Evolutionary conservation across 2,888 invertebrate genomes (phyloP).

Genomic region (Drosophila setosimentum): DNA sequence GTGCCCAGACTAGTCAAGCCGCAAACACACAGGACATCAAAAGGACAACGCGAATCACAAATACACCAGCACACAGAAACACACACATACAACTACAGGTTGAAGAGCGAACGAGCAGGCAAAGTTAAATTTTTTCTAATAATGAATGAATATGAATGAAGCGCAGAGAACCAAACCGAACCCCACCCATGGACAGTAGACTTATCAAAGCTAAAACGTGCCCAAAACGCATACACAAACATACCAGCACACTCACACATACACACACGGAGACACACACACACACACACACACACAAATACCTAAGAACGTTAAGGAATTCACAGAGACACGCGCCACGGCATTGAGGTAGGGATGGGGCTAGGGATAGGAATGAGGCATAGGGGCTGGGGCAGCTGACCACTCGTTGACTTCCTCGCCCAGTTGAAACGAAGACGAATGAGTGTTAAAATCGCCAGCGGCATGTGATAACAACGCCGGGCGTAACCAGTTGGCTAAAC

Average conservation of each 20-base stretch:
- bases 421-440: conserved; percentile 81
- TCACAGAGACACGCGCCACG: conserved; percentile 65
- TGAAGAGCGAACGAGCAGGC: conserved; percentile 41
- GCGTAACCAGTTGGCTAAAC: conserved; percentile 54
- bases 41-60: conserved; percentile 63
- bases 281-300: conserved; percentile 11
- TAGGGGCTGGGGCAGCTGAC: conserved; percentile 29
- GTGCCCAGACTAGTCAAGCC: conserved; percentile 66
- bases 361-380: not conserved
- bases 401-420: conserved; percentile 72
- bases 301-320: conserved; percentile 57
- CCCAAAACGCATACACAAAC: conserved; percentile 64
- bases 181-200: conserved; percentile 51
- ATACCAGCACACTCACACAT: conserved; percentile 15
- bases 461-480: conserved; percentile 75
- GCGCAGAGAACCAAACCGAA: conserved; percentile 50
- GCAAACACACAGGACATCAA: conserved; percentile 58
- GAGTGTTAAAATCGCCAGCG: conserved; percentile 78
- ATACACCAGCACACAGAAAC: conserved; percentile 37
- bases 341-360: conserved; percentile 45
- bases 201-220: conserved; percentile 80
- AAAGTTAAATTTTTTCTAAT: conserved; percentile 77
- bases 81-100: conserved; percentile 25
- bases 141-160: conserved; percentile 83
- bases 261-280: conserved; percentile 1